Evolutionary conservation across 2,113 vertebrate genomes (phyloP), one percentile per base, ranked within the genome.

Genomic region (Zonotrichia leucophrys): DNA sequence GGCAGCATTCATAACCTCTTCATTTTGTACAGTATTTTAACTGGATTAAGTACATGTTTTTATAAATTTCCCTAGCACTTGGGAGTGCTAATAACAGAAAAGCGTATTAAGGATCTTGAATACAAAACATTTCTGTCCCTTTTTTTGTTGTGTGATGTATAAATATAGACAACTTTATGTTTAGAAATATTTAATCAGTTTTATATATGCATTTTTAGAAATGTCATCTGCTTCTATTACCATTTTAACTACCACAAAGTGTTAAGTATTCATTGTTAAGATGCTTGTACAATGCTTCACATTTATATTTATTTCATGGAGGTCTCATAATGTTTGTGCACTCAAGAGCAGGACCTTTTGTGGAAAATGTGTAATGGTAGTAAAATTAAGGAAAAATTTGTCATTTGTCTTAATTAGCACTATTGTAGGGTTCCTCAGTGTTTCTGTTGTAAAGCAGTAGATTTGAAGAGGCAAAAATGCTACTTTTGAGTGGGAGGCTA

Each of bases 31-130:
- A 97, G 95, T 97, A 95, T 98, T 98, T 97, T 98, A 98, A 99
- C 98, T 99, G 98, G 98, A 98, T 97, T 97, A 97, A 95, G 97
- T 97, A 97, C 96, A 83, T 94, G 96, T 98, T 98, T 98, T 98
- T 96, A 92, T 96, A 94, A 98, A 97, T 72, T 96, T 97, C 96
- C 83, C 84, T 97, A 97, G 97, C 90, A 96, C 95, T 96, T 97
- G 91, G 97, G 95, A 97, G 98, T 96, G 96, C 97, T 98, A 97
- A 96, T 96, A 97, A 97, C 96, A 96, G 92, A 94, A 97, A 97
- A 91, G 68, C 95, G 94, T 97, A 95, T 95, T 96, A 96, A 97
- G 91, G 97, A 93, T 93, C 91, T 97, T 97, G 94, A 94, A 96
- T 97, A 97, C 83, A 94, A 95, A 96, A 95, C 56, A 85, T 98